Percentiles rank a stretch among this genome's conserved stretches.
These are phyloP conservation scores for Hippocampus zosterae DNA, from an alignment of 2,113 vertebrate genomes.

Conservation along the genomic window DNA sequence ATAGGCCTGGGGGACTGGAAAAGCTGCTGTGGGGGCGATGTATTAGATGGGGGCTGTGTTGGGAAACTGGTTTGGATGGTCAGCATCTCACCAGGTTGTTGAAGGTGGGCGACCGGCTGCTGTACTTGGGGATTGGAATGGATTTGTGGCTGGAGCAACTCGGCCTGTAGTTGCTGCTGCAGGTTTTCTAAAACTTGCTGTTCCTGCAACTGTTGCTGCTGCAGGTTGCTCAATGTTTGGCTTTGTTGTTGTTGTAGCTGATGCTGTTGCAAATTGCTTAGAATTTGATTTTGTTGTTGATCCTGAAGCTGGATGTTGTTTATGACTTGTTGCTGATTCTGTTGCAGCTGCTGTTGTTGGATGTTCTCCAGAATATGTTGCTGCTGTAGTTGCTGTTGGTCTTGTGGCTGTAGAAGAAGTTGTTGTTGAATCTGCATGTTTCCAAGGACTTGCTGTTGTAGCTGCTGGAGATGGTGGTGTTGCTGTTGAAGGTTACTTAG, in stretches of 20 bases:
- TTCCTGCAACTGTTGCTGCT: slow-evolving; percentile 66
- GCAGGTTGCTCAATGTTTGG: slow-evolving; percentile 59
- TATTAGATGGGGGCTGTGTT: slow-evolving; percentile 77
- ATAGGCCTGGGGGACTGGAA: slow-evolving; percentile 70
- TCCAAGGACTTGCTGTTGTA: slow-evolving; percentile 58
- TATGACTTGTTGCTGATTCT: slow-evolving; percentile 61
- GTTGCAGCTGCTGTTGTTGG: slow-evolving; percentile 60
- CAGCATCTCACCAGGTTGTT: slow-evolving; percentile 85
- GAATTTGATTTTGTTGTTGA: slow-evolving; percentile 67
- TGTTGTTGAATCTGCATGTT: slow-evolving; percentile 69
- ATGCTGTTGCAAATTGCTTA: slow-evolving; percentile 67
- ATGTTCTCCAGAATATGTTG: slow-evolving; percentile 69
- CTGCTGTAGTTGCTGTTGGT: slow-evolving; percentile 68
- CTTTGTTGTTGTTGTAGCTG: slow-evolving; percentile 61
- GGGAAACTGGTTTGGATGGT: slow-evolving; percentile 89
- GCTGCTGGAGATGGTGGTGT: slow-evolving; percentile 44
- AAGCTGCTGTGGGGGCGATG: slow-evolving; percentile 82
- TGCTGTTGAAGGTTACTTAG: slow-evolving; percentile 59
- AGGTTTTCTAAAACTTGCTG: slow-evolving; percentile 74
- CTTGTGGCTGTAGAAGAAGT: slow-evolving; percentile 78
- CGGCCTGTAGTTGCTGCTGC: slow-evolving; percentile 75
- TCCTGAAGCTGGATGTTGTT: slow-evolving; percentile 65
- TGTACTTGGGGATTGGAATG: slow-evolving; percentile 62
- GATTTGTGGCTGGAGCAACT: slow-evolving; percentile 86
- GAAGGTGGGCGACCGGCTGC: slow-evolving; percentile 82